Base-by-base conservation (phyloP, 2,797 vertebrate species). In the Pangasius mekongensis region DNA sequence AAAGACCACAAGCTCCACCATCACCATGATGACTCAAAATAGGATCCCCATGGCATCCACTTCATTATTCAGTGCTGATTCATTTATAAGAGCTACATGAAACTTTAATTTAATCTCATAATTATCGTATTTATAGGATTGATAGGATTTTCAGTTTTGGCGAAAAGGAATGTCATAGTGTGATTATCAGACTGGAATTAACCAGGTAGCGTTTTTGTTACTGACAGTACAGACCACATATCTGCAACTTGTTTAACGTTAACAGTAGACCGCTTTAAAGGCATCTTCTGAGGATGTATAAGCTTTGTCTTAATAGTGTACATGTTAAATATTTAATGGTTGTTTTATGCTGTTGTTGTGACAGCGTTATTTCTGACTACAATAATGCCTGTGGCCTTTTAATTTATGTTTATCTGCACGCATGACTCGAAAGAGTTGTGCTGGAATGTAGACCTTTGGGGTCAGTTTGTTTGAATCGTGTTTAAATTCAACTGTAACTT, bases 361-460 rank as follows among this genome's bases (percentile, higher is more conserved):
- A 91, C 14, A 84, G 39, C 62, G 30, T 76, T 90, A 5, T 93
- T 91, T 94, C 91, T 92, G 24, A 87, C 4, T 77, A 86, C 5
- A 24, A 47, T 64, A 36, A 77, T 89, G 33, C 67, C 58, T 81
- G 16, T 88, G 54, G 58, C 74, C 16, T 84, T 56, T 87, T 49
- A 87, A 43, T 90, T 84, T 77, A 89, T 91, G 89, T 89, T 84
- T 84, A 90, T 90, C 2, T 86, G 71, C 82, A 87, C 83, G 77
- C 86, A 87, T 89, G 24, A 88, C 88, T 49, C 85, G 9, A 66
- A 81, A 58, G 64, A 16, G 71, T 77, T 86, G 39, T 91, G 87
- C 84, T 74, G 33, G 33, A 87, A 76, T 83, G 91, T 90, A 91
- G 89, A 90, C 91, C 89, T 78, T 47, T 88, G 4, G 66, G 88